Evolutionary conservation across 2,888 invertebrate genomes (phyloP), one percentile per base, ranked within the genome.

Genomic region (Petrolisthes cinctipes): DNA sequence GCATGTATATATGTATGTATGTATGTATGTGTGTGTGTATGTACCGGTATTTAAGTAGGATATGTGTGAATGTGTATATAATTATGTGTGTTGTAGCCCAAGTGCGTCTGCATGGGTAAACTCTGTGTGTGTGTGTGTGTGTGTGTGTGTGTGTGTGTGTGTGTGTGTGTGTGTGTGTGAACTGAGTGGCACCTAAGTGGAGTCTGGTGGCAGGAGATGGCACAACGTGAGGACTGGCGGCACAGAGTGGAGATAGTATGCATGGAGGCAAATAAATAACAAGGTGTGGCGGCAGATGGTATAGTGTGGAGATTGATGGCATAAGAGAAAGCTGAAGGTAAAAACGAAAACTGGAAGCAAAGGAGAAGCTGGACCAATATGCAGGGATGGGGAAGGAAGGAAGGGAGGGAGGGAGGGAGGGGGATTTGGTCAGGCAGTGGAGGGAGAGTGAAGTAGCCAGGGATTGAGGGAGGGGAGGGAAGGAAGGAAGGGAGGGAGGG

Each of bases 1-100:
- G 71, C n/a, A n/a, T 71, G 71, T 71, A 71, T 71, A n/a, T 17
- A n/a, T 71, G 71, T 71, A n/a, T 71, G n/a, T 71, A n/a, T 71
- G 9, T 71, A n/a, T 6, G 71, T 71, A n/a, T 71, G 71, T 71
- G 71, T 71, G 71, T 17, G 71, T 71, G 71, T 71, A n/a, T 71
- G 71, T 71, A n/a, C n/a, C 11, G 9, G n/a, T 6, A n/a, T n/a
- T n/a, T n/a, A n/a, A n/a, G n/a, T n/a, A n/a, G n/a, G n/a, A n/a
- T 71, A n/a, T 17, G 71, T 17, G 71, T 71, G 71, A 5, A n/a
- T 71, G 71, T 71, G n/a, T 6, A n/a, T 71, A n/a, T 71, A n/a
- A 17, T 7, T 11, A n/a, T 71, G n/a, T 71, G 71, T 17, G 71
- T 71, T n/a, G n/a, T n/a, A n/a, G n/a, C n/a, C n/a, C n/a, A n/a